Conservation (phyloP, 2,113 vertebrate genomes). For the Choloepus hoffmanni region DNA sequence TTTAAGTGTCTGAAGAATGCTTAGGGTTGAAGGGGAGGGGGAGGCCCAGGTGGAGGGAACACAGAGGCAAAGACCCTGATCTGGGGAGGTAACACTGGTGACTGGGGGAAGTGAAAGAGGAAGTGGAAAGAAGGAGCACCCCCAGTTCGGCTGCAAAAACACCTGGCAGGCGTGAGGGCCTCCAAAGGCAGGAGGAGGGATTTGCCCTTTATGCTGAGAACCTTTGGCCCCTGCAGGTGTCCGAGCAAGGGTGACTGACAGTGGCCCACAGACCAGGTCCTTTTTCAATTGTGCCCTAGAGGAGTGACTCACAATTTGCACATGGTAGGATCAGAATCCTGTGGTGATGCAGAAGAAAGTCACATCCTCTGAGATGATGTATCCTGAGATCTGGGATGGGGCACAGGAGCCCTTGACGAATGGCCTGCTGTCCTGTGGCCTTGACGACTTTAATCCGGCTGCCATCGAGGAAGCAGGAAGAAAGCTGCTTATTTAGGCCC, state of each 20-base stretch:
- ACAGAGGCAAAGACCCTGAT: not conserved
- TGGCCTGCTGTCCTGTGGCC: rapidly evolving
- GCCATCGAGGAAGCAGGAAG: not conserved
- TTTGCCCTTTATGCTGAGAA: not conserved
- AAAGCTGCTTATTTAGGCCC: not conserved
- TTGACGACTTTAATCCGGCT: rapidly evolving
- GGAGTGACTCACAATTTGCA: not conserved
- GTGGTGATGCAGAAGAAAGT: not conserved
- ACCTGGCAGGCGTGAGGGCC: too few species aligned
- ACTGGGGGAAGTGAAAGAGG: too few species aligned
- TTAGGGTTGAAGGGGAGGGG: not conserved
- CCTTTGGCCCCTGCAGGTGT: too few species aligned
- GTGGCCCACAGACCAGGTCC: rapidly evolving
- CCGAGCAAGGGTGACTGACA: not conserved
- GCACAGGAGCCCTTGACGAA: not conserved
- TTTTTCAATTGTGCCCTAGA: rapidly evolving
- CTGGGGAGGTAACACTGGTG: not conserved
- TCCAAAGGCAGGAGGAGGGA: rapidly evolving
- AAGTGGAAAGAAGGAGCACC: too few species aligned
- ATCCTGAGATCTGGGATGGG: not conserved
- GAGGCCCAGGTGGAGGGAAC: not conserved
- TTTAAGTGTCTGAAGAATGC: not conserved
- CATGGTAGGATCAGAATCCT: not conserved
- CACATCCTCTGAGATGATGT: not conserved
- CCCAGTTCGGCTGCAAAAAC: too few species aligned